A percentile compares a stretch with the other conserved stretches of the same genome.
Evolutionary conservation across 1,140 invertebrate species (phyloP).

Genomic region (Ips nitidus): DNA sequence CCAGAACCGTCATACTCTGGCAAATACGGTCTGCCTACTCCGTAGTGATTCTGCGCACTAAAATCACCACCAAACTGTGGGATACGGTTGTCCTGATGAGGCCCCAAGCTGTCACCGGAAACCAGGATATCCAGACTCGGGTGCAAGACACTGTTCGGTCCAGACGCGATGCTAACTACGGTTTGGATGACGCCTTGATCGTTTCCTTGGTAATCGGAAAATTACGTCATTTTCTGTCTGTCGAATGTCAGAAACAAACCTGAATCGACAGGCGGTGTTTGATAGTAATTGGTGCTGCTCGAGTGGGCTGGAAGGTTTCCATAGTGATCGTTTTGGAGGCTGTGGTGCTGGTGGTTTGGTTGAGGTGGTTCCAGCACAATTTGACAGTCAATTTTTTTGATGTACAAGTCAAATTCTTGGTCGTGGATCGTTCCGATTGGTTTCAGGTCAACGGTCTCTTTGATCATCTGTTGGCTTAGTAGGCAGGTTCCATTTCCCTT

Average conservation of each 20-base stretch:
- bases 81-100: no score
- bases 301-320: background rate
- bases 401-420: conserved; percentile 64
- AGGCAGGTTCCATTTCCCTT: conserved; percentile 66
- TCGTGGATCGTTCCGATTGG: conserved; percentile 55
- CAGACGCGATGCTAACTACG: conserved; percentile 39
- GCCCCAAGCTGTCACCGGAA: conserved; percentile 8
- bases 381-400: conserved; percentile 57
- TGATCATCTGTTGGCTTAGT: conserved; percentile 54
- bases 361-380: conserved; percentile 43
- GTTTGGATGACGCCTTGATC: conserved; percentile 24
- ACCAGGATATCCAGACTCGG: conserved; percentile 38
- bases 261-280: background rate
- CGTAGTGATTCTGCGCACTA: no score
- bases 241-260: background rate
- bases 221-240: background rate
- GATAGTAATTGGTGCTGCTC: background rate
- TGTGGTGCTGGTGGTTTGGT: background rate
- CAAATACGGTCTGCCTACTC: no score
- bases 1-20: no score
- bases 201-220: background rate
- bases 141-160: conserved; percentile 35
- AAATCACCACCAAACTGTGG: no score
- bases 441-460: conserved; percentile 50
- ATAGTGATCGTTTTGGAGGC: background rate